Evolutionary conservation across 1,140 invertebrate species (phyloP).

Genomic region (Drosophila novamexicana): DNA sequence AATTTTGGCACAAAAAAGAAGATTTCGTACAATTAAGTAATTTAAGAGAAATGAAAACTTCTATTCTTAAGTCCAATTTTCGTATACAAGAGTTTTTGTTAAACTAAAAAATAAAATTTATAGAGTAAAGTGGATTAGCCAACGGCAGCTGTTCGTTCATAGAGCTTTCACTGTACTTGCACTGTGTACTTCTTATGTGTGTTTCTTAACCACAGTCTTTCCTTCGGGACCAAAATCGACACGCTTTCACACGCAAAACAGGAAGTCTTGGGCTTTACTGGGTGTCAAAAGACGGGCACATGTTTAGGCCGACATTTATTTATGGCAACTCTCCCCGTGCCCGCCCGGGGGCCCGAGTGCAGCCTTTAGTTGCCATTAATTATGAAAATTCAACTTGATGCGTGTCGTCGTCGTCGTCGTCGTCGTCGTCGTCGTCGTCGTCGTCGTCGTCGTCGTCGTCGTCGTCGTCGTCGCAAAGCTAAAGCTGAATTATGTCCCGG

Average conservation of each 20-base stretch:
- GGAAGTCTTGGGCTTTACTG: conserved; percentile 39
- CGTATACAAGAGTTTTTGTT: no score
- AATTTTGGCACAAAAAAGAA: no score
- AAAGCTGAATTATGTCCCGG: conserved; percentile 63
- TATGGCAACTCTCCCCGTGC: conserved; percentile 46
- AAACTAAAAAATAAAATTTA: no score
- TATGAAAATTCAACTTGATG: conserved; percentile 78
- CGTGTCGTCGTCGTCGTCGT: conserved; percentile 64
- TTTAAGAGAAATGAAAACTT: no score
- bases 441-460: conserved; percentile 67
- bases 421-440: conserved; percentile 69
- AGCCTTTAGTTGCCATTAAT: conserved; percentile 66
- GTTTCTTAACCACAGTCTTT: conserved; percentile 11
- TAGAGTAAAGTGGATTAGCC: no score
- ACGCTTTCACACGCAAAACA: conserved; percentile 54
- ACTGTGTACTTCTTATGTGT: not conserved
- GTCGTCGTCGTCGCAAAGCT: conserved; percentile 44
- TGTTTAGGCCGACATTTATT: conserved; percentile 58
- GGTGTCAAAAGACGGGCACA: conserved; percentile 49
- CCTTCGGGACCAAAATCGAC: conserved; percentile 13
- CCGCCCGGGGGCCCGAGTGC: conserved; percentile 18
- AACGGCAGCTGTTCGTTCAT: not conserved
- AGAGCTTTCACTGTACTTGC: conserved; percentile 9
- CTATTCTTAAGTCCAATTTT: no score
- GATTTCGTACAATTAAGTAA: no score